Conservation (phyloP, 2,888 invertebrate genomes). For the Pharmacophagus antenor region DNA sequence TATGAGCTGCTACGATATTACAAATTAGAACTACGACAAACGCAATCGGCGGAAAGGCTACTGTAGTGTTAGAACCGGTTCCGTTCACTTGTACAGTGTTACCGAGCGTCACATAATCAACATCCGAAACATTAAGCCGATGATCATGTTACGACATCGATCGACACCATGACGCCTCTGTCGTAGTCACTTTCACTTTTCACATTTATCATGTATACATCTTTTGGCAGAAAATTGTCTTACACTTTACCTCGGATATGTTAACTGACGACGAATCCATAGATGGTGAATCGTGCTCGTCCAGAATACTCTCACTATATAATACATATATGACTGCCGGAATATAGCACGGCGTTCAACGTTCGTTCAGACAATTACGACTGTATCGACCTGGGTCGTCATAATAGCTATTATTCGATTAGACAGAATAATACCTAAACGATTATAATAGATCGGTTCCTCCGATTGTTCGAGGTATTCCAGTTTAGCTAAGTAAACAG, state of each 20-base stretch:
- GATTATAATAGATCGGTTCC: constrained; percentile 17
- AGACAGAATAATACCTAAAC: constrained; percentile 6
- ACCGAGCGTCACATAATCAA: constrained; percentile 62
- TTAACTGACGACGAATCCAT: no score
- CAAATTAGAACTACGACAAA: not conserved
- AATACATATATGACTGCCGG: no score
- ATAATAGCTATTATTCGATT: constrained; percentile 18
- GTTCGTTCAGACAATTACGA: constrained; percentile 4
- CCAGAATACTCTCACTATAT: no score
- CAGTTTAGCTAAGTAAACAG: constrained; percentile 13
- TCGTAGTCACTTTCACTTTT: constrained; percentile 46
- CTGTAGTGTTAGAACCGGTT: constrained; percentile 46
- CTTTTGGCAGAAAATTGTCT: constrained; percentile 9
- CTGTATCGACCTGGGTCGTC: constrained; percentile 7
- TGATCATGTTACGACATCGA: constrained; percentile 47
- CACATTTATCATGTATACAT: constrained; percentile 18
- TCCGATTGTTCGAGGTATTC: constrained; percentile 22
- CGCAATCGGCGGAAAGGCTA: constrained; percentile 1
- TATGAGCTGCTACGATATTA: not conserved
- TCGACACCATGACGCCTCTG: constrained; percentile 37
- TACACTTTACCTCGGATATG: no score
- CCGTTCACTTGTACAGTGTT: constrained; percentile 42
- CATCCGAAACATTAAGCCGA: constrained; percentile 47
- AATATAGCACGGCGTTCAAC: no score
- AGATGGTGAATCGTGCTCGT: no score